Conservation (phyloP, 1,140 invertebrate genomes). For the Macrobrachium nipponense region DNA sequence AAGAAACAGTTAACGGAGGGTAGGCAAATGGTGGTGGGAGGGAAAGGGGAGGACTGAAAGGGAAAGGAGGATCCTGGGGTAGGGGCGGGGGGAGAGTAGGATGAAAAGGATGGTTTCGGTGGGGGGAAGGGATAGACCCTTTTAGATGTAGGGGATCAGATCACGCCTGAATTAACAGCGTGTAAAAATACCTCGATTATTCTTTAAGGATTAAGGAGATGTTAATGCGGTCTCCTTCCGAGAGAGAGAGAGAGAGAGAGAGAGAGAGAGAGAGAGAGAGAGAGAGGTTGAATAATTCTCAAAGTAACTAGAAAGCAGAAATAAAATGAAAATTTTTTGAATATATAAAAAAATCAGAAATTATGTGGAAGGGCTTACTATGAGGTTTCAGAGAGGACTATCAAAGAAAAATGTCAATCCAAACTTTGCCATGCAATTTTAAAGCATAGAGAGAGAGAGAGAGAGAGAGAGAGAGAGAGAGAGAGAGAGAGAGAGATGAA, state of each 20-base stretch:
- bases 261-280: neutral
- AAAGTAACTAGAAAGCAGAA: neutral
- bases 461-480: slow-evolving; percentile 9
- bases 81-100: neutral
- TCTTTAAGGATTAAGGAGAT: slow-evolving; percentile 34
- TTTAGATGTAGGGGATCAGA: slow-evolving; percentile 1
- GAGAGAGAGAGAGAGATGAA: neutral
- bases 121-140: no score
- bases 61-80: neutral
- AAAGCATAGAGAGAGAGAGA: neutral
- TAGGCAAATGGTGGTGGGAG: neutral
- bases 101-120: no score
- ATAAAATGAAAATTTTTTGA: no score
- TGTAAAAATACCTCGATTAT: slow-evolving; percentile 33
- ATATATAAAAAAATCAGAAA: neutral
- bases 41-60: slow-evolving; percentile 1
- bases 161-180: slow-evolving; percentile 32
- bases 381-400: neutral
- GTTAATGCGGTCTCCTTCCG: slow-evolving; percentile 19
- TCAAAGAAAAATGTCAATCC: neutral
- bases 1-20: slow-evolving; percentile 28
- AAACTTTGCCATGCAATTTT: neutral
- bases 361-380: neutral
- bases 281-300: neutral
- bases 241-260: neutral